Base-by-base conservation (phyloP, 1,140 invertebrate genomes). In the Listronotus bonariensis region DNA sequence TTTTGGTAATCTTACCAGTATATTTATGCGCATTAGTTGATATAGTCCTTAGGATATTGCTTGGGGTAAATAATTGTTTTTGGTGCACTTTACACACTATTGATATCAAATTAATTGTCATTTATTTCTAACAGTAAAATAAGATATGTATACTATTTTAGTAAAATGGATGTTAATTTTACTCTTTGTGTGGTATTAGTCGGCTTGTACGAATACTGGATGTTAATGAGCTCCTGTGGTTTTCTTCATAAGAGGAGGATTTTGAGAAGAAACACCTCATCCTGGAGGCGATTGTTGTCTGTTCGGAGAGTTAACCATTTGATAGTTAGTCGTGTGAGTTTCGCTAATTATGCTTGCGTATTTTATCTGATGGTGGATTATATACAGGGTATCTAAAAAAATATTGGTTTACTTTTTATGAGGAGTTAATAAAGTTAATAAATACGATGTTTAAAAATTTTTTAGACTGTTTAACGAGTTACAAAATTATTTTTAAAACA, bases 141-240 rank as follows among this genome's bases (percentile, higher is more conserved):
- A n/a, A n/a, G n/a, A n/a, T n/a, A n/a, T n/a, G n/a, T 26, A 26
- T 26, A 1, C 17, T n/a, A 46, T 10, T 52, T 6, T 4, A 8
- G 38, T 17, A 17, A 34, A 9, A 32, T 17, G 48, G 12, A 31
- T 26, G 11, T 6, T 17, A 51, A 51, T 1, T 51, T 31, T 43
- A 10, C 34, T 53, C 76, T 78, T 17, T 72, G 64, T 6, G 74
- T 74, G 6, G 71, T 73, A 32, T 68, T 77, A 15, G 71, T 71
- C n/a, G 75, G 72, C 20, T 71, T 73, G 57, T 78, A 78, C 62
- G 73, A 73, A 58, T 78, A 77, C 11, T 75, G 74, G 18, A 76
- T 72, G 51, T 77, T 79, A n/a, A 74, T 76, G 40, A 79, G 74
- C 45, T 76, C 72, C 4, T 76, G 67, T 8, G 74, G 72, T 41